phyloP scores from a whole-genome alignment of 2,113 vertebrate species.

The Typhlomys cinereus region DNA sequence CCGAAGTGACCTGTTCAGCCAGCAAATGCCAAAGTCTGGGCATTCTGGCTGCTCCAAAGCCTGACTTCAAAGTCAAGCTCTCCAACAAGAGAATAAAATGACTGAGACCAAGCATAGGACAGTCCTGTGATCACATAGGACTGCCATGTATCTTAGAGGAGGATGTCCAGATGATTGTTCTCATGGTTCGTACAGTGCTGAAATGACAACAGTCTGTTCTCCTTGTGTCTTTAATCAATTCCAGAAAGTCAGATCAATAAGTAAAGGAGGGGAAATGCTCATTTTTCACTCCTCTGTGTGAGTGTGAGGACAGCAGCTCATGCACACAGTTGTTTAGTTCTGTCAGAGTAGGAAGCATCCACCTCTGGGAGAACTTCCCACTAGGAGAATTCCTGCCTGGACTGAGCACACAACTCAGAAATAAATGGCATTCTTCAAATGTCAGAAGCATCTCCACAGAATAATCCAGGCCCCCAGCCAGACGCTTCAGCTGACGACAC shows the following conservation, averaged over 20 bases:
- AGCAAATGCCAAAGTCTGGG: background rate
- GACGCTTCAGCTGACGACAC: conserved; percentile 12
- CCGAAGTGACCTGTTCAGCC: background rate
- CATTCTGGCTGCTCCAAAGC: background rate
- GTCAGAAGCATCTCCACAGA: conserved; percentile 37
- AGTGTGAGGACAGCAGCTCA: background rate
- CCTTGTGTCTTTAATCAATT: background rate
- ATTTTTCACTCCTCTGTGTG: background rate
- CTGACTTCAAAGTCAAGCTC: background rate
- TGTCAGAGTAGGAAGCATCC: background rate
- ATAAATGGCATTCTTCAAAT: conserved; percentile 56
- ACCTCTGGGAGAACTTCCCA: background rate
- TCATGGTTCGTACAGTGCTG: background rate
- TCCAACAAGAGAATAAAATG: background rate
- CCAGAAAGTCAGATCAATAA: conserved; percentile 39
- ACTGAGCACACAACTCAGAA: background rate
- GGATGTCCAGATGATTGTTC: background rate
- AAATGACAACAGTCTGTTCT: background rate
- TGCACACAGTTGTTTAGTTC: background rate
- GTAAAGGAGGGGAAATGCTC: background rate
- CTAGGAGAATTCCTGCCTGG: background rate
- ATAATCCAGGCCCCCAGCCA: conserved; percentile 20
- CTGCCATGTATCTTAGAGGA: background rate
- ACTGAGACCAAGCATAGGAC: background rate
- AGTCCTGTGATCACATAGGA: background rate